Evolutionary conservation across 2,113 vertebrate genomes (phyloP).

Genomic region (Pyxicephalus adspersus): DNA sequence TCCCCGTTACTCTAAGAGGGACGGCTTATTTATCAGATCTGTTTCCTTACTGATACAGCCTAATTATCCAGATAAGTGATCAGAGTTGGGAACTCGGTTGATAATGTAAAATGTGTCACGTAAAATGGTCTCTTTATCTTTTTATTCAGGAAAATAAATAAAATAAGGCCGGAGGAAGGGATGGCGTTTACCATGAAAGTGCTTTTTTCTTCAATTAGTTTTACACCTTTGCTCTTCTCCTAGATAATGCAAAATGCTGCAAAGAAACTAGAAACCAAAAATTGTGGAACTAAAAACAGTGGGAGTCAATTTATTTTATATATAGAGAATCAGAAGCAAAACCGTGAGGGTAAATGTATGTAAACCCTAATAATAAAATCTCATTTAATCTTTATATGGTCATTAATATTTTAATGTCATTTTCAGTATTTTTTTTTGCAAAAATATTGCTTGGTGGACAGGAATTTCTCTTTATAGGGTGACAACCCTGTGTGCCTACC

Average conservation of each 20-base stretch:
- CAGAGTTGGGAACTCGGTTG: slow-evolving; percentile 68
- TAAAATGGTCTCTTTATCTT: slow-evolving; percentile 58
- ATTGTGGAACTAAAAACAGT: no score
- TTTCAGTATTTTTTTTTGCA: no score
- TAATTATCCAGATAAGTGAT: slow-evolving; percentile 84
- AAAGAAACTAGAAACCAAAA: background rate
- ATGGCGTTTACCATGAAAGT: slow-evolving; percentile 7
- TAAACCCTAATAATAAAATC: no score
- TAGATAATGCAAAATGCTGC: background rate
- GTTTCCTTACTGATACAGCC: slow-evolving; percentile 77
- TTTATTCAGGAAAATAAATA: slow-evolving; percentile 16
- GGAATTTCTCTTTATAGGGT: no score
- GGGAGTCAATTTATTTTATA: no score
- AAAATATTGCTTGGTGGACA: no score
- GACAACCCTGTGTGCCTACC: no score
- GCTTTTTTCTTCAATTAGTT: background rate
- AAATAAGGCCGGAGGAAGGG: slow-evolving; percentile 1
- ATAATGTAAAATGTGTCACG: slow-evolving; percentile 61
- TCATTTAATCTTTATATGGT: no score
- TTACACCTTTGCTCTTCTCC: background rate
- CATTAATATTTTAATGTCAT: no score
- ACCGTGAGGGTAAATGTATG: no score
- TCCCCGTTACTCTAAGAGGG: slow-evolving; percentile 71
- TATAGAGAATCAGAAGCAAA: no score
- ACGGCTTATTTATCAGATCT: slow-evolving; percentile 80